Evolutionary conservation across 2,797 vertebrate species (phyloP).

Genomic region (Amniataba percoides): DNA sequence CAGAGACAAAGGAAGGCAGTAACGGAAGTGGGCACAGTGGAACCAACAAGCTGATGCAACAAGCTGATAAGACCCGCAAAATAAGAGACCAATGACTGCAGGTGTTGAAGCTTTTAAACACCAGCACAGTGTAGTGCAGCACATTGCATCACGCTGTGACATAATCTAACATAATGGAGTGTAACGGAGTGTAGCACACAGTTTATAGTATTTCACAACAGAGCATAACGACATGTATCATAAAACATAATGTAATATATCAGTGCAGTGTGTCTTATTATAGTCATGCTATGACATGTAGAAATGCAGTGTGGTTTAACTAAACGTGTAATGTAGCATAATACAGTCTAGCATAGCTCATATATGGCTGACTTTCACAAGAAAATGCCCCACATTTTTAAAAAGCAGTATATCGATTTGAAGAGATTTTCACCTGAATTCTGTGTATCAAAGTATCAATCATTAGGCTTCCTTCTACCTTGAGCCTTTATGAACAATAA

Average conservation of each 20-base stretch:
- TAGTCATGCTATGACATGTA: neutral
- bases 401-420: neutral
- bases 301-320: neutral
- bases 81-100: neutral
- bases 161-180: neutral
- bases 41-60: conserved; percentile 20
- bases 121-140: neutral
- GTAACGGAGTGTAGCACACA: neutral
- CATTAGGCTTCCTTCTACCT: no score
- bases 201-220: neutral
- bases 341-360: neutral
- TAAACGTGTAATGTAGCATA: neutral
- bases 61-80: conserved; percentile 16
- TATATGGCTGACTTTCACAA: neutral
- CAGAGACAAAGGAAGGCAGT: conserved; percentile 33
- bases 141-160: neutral
- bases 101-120: neutral
- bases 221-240: neutral
- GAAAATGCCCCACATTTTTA: neutral
- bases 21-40: conserved; percentile 3
- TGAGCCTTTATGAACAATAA: no score
- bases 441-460: no score
- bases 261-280: neutral
- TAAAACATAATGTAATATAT: conserved; percentile 6
- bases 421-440: neutral